Evolutionary conservation across 1,140 invertebrate genomes (phyloP), one percentile per base, ranked within the genome.

Genomic region (Leucophenga varia): DNA sequence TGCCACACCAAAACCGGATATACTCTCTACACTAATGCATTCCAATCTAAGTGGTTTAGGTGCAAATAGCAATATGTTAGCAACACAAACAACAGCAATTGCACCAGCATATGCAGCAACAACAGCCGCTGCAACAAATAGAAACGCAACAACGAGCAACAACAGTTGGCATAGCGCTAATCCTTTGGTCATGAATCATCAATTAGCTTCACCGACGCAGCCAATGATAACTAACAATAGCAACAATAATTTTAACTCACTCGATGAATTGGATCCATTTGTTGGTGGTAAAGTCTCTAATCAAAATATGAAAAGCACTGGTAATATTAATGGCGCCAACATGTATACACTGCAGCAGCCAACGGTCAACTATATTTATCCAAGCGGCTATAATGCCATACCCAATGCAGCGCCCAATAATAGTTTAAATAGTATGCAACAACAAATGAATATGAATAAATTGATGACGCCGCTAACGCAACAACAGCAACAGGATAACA

Each of bases 161-260:
- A 55, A 54, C 28, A 54, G 18, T 19, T 72, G 69, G 69, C 69
- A 72, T 20, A 69, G 69, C 43, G 49, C 64, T 5, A 72, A 72
- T 67, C 69, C 69, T 1, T 34, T 72, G 36, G 69, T 72, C 10
- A 61, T 72, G 64, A 72, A 72, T 52, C 59, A 72, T 54, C 61
- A 67, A 42, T 42, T 72, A 16, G 44, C 69, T 18, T 64, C 64
- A 0, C 69, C 69, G 3, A 19, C 43, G 13, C 56, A 61, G 39
- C 31, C 54, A 18, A 52, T 0, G 38, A 9, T 28, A 32, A 19
- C 32, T 36, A 34, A 16, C 37, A 37, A 16, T 17, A 40, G 50
- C 43, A 72, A 72, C 43, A 72, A 72, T 38, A 69, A 69, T 21
- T 61, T 64, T 37, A 61, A 59, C 10, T 64, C 69, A 22, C 52